A percentile compares a stretch with the other conserved stretches of the same genome.
These are phyloP conservation scores for Actinia tenebrosa DNA, from an alignment of 64 coral and sea anemone genomes.

Conservation along the genomic window DNA sequence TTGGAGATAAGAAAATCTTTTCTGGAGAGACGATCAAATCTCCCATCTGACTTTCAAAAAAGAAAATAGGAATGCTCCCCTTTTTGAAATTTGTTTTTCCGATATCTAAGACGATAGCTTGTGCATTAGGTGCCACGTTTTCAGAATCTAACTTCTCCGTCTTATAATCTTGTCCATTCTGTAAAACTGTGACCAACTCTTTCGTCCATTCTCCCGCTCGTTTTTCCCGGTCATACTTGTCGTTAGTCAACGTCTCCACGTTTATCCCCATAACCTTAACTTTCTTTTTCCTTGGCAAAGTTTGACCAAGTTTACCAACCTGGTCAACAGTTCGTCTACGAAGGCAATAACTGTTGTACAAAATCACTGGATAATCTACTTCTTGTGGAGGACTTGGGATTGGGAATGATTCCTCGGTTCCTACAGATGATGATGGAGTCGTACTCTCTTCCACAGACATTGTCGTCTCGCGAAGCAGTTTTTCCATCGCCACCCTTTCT, in stretches of 20 bases:
- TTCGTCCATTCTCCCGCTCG: background rate
- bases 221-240: constrained; percentile 17
- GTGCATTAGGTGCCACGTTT: background rate
- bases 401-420: background rate
- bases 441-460: background rate
- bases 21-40: background rate
- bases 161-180: background rate
- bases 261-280: background rate
- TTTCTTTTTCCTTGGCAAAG: constrained; percentile 19
- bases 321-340: constrained; percentile 17
- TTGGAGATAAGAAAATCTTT: constrained; percentile 17
- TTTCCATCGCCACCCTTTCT: background rate
- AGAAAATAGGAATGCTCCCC: background rate
- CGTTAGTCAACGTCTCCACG: constrained; percentile 10
- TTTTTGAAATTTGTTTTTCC: constrained; percentile 13
- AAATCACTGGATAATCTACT: background rate
- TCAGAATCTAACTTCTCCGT: background rate
- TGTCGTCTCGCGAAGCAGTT: background rate
- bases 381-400: constrained; percentile 16
- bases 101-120: constrained; percentile 12
- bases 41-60: background rate
- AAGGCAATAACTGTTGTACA: constrained; percentile 2
- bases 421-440: background rate
- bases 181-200: background rate
- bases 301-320: background rate